These are phyloP conservation scores for Collichthys lucidus DNA, from an alignment of 2,113 vertebrate genomes.

Conservation along the genomic window DNA sequence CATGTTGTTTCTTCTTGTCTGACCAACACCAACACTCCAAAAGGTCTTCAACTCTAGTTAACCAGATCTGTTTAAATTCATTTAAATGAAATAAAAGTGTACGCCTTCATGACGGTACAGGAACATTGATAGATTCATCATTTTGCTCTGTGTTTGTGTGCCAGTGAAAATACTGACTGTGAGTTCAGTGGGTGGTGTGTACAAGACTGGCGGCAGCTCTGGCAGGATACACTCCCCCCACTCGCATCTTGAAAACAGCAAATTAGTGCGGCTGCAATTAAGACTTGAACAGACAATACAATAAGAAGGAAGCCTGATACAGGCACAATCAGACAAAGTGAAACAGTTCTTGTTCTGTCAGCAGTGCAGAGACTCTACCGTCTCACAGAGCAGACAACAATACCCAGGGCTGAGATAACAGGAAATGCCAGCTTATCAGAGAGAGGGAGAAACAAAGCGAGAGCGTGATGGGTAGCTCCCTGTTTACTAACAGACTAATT, in stretches of 20 bases:
- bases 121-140: constrained; percentile 2
- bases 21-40: no score
- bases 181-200: constrained; percentile 16
- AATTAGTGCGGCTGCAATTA: constrained; percentile 73
- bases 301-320: constrained; percentile 58
- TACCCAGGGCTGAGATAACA: constrained; percentile 79
- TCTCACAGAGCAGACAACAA: constrained; percentile 78
- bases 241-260: constrained; percentile 47
- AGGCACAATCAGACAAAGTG: constrained; percentile 68
- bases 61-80: not conserved
- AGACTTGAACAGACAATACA: constrained; percentile 65
- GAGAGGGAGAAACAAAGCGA: constrained; percentile 55
- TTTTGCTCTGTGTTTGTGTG: not conserved
- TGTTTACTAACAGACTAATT: constrained; percentile 62
- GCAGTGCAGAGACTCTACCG: constrained; percentile 62
- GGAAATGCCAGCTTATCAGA: constrained; percentile 84
- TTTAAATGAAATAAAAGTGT: not conserved
- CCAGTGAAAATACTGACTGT: not conserved
- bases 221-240: constrained; percentile 44
- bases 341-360: constrained; percentile 72
- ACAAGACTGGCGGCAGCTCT: constrained; percentile 16
- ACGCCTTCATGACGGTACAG: not conserved
- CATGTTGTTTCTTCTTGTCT: no score
- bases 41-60: not conserved
- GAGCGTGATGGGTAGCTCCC: constrained; percentile 47